Evolutionary conservation across 2,113 vertebrate species (phyloP).

Genomic region (Fregata magnificens): DNA sequence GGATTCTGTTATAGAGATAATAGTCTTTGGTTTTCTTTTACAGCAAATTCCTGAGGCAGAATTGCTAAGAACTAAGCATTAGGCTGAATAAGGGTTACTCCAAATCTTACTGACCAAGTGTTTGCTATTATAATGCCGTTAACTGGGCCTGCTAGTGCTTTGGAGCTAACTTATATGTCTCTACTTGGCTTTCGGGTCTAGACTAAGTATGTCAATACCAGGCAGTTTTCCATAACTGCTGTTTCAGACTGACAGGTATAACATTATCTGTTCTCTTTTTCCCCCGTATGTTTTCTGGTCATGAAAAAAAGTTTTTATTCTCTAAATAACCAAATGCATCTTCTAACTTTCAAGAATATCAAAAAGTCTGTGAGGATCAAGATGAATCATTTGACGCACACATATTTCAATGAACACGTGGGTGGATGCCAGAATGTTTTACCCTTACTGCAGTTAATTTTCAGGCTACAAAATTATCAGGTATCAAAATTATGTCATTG

Average conservation of each 20-base stretch:
- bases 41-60: neutral
- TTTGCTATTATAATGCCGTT: neutral
- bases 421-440: neutral
- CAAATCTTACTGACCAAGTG: neutral
- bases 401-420: neutral
- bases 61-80: neutral
- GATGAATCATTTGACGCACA: neutral
- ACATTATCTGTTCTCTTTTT: neutral
- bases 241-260: neutral
- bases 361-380: neutral
- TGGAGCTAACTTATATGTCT: neutral
- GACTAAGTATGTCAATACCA: neutral
- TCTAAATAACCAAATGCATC: conserved; percentile 1
- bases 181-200: neutral
- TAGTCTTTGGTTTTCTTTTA: neutral
- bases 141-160: neutral
- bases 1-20: neutral
- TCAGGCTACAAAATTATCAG: neutral
- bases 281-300: neutral
- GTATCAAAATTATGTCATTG: neutral
- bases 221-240: neutral
- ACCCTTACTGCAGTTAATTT: neutral
- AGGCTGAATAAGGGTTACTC: neutral
- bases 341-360: neutral
- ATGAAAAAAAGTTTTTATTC: neutral